Base-by-base conservation (phyloP, 2,888 invertebrate species). In the Philereme vetulata region DNA sequence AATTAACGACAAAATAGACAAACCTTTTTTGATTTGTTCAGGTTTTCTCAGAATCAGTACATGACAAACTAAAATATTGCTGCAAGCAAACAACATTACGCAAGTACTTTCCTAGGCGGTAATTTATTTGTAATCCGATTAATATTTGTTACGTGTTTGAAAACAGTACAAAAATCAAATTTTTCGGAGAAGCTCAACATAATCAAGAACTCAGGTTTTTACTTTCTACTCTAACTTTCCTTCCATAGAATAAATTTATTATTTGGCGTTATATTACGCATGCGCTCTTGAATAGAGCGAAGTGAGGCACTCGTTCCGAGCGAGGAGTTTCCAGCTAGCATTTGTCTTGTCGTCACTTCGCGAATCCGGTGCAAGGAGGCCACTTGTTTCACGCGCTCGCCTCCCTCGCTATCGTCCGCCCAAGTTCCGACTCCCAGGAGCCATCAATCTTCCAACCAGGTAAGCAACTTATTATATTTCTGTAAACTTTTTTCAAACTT, bases 251-350 rank as follows among this genome's bases (percentile, higher is more conserved):
- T 72, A 72, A 75, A 84, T 84, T 83, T 75, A 80, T 79, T 77
- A 84, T 84, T 82, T 84, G 85, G 78, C 78, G 69, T 74, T 74
- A 64, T 67, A 59, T 59, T 68, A 81, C 88, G 88, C 88, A 88
- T 84, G 88, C 88, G 88, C 81, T 62, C 67, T 67, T 53, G 68
- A 74, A 53, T 74, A 68, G 60, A 63, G 68, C 80, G 85, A 85
- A 88, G 88, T 86, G 74, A 85, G 86, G 75, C 60, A 68, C 81
- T 65, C 4, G 52, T 67, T 62, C 54, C 56, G 51, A 55, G 51
- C 49, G 56, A 61, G 62, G 21, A 21, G 59, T 11, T n/a, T 59
- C 40, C 50, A 64, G 61, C 53, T 64, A 62, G 67, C 7, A 5
- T 33, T 35, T 21, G 36, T 6, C 11, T 43, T n/a, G 4, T 32